Evolutionary conservation across 2,888 invertebrate species (phyloP).

Genomic region (Danaus chrysippus): DNA sequence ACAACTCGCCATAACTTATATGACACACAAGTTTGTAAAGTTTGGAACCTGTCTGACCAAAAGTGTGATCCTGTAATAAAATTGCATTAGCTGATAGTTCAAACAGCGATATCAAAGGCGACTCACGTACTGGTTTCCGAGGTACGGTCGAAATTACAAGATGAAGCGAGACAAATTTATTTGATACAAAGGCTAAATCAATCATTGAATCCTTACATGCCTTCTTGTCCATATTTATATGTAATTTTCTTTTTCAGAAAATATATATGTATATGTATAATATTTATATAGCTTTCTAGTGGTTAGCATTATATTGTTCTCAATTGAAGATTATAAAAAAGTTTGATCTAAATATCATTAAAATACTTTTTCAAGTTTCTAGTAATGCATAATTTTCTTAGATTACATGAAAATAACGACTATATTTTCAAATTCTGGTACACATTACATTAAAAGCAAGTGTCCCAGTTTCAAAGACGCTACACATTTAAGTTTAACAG

Average conservation of each 20-base stretch:
- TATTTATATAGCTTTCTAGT: too few relatives aligned
- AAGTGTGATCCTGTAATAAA: conserved; percentile 26
- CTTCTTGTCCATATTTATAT: too few relatives aligned
- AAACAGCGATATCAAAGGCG: conserved; percentile 24
- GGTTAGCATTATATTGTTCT: too few relatives aligned
- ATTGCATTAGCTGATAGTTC: conserved; percentile 25
- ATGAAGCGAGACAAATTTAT: neutral
- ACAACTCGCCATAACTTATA: conserved; percentile 3
- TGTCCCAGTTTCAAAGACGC: conserved; percentile 26
- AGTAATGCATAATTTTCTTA: neutral
- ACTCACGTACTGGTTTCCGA: conserved; percentile 19
- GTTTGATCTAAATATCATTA: too few relatives aligned
- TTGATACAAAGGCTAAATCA: too few relatives aligned
- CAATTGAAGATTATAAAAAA: too few relatives aligned
- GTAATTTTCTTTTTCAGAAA: too few relatives aligned
- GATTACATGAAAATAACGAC: neutral
- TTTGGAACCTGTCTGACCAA: conserved; percentile 20
- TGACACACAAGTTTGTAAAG: conserved; percentile 11
- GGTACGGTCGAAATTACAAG: conserved; percentile 7
- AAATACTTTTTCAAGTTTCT: neutral
- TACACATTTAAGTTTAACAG: conserved; percentile 25
- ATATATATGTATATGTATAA: too few relatives aligned
- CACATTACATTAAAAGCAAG: conserved; percentile 23
- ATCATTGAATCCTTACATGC: too few relatives aligned
- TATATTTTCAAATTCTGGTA: conserved; percentile 9